Conservation (phyloP, 1,140 invertebrate genomes). For the Penaeus japonicus region DNA sequence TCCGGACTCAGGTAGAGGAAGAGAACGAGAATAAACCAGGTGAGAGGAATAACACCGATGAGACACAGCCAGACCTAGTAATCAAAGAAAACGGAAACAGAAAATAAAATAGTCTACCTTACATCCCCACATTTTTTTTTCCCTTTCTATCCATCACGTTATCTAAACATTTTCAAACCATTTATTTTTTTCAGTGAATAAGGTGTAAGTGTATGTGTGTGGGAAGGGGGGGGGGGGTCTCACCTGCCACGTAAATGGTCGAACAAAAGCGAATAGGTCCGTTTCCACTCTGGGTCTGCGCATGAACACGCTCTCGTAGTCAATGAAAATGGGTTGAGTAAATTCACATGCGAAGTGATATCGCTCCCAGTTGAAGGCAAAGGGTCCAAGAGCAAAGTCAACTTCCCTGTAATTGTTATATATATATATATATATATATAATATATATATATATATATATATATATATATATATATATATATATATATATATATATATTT, state of each 20-base stretch:
- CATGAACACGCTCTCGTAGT: conserved; percentile 47
- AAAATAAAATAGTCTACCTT: not conserved
- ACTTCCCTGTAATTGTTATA: not conserved
- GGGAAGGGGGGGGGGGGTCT: no score
- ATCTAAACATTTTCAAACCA: not conserved
- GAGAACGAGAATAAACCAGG: no score
- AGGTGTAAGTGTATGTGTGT: no score
- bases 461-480: no score
- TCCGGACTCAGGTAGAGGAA: no score
- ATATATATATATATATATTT: no score
- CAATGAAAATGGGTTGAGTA: conserved; percentile 44
- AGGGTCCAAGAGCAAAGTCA: conserved; percentile 42
- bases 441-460: no score
- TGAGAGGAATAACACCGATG: no score
- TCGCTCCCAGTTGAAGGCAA: conserved; percentile 49
- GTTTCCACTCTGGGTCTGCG: conserved; percentile 29
- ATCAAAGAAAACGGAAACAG: not conserved
- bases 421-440: no score
- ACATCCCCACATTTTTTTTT: not conserved
- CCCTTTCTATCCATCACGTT: not conserved
- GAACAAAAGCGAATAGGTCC: conserved; percentile 27
- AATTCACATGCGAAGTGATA: conserved; percentile 45
- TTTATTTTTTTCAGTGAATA: not conserved
- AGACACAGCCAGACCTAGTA: no score
- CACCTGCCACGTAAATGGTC: conserved; percentile 42